These are phyloP conservation scores for Panagrolaimus sp. DNA, from an alignment of 1,140 invertebrate genomes.

Conservation along the genomic window DNA sequence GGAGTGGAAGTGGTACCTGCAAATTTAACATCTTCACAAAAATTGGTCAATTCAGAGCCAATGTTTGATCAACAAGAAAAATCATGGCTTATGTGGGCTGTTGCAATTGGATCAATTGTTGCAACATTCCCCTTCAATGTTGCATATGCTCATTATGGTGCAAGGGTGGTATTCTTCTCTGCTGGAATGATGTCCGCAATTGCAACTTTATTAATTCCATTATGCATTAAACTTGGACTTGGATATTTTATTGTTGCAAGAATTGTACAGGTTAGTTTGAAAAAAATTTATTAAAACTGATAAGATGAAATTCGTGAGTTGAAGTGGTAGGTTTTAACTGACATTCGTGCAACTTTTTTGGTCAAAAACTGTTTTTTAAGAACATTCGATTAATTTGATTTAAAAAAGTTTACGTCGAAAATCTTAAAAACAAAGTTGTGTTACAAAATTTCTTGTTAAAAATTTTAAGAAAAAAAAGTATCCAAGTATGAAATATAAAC, in stretches of 20 bases:
- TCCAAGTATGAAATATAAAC: too few relatives aligned
- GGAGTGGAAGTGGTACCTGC: not conserved
- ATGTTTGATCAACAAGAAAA: slow-evolving; percentile 2
- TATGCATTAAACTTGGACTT: slow-evolving; percentile 2
- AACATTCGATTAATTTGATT: too few relatives aligned
- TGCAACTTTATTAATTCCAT: slow-evolving; percentile 9
- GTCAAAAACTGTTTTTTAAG: too few relatives aligned
- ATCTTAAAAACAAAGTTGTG: too few relatives aligned
- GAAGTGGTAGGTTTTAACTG: slow-evolving; percentile 44
- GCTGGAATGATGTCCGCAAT: slow-evolving; percentile 16
- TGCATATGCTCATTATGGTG: slow-evolving; percentile 9
- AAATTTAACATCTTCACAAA: not conserved
- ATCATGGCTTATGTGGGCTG: slow-evolving; percentile 32
- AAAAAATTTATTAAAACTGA: not conserved
- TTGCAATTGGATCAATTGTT: slow-evolving; percentile 30
- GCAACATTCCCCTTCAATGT: slow-evolving; percentile 36
- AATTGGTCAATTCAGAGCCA: not conserved
- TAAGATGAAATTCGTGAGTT: slow-evolving; percentile 29
- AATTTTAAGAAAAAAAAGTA: too few relatives aligned
- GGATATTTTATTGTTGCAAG: slow-evolving; percentile 2
- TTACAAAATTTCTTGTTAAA: too few relatives aligned
- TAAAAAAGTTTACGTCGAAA: too few relatives aligned
- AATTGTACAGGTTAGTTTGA: not conserved
- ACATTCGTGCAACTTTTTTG: too few relatives aligned
- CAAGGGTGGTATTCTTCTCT: not conserved